Conservation (phyloP, 2,888 invertebrate genomes). For the Athalia cordata region DNA sequence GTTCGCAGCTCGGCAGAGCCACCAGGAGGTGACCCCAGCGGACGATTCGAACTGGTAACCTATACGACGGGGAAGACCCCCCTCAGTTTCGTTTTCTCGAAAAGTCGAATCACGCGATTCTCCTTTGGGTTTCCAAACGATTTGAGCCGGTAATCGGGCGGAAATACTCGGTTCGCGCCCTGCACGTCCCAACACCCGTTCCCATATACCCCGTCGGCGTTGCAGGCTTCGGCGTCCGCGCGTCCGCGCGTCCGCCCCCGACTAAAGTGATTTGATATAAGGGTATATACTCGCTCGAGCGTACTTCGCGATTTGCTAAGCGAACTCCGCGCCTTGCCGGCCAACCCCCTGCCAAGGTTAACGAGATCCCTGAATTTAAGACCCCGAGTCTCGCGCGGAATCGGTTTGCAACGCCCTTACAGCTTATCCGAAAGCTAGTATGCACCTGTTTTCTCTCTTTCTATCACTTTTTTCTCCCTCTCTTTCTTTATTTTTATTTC, state of each 20-base stretch:
- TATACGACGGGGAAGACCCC: neutral
- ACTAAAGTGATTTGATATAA: conserved; percentile 54
- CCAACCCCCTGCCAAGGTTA: conserved; percentile 31
- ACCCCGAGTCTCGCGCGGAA: conserved; percentile 10
- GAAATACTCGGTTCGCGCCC: conserved; percentile 51
- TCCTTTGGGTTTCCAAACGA: conserved; percentile 56
- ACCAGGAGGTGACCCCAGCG: conserved; percentile 19
- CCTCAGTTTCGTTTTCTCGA: conserved; percentile 36
- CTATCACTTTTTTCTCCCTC: conserved; percentile 2
- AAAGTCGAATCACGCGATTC: conserved; percentile 41
- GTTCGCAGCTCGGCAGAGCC: neutral
- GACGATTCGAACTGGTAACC: conserved; percentile 12
- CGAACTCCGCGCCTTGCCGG: neutral
- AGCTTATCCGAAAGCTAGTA: too few species aligned
- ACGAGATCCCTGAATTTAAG: conserved; percentile 42
- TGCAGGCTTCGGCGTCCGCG: conserved; percentile 25
- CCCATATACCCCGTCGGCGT: conserved; percentile 21
- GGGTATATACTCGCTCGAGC: conserved; percentile 39
- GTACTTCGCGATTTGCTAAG: conserved; percentile 38
- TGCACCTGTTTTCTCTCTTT: neutral
- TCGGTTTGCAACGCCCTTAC: neutral
- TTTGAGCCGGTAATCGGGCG: conserved; percentile 59
- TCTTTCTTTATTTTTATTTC: conserved; percentile 12
- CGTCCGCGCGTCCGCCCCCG: conserved; percentile 45
- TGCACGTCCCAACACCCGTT: neutral